Evolutionary conservation across 92 coral and sea anemone species (phyloP).

Genomic region (Palythoa grandiflora): DNA sequence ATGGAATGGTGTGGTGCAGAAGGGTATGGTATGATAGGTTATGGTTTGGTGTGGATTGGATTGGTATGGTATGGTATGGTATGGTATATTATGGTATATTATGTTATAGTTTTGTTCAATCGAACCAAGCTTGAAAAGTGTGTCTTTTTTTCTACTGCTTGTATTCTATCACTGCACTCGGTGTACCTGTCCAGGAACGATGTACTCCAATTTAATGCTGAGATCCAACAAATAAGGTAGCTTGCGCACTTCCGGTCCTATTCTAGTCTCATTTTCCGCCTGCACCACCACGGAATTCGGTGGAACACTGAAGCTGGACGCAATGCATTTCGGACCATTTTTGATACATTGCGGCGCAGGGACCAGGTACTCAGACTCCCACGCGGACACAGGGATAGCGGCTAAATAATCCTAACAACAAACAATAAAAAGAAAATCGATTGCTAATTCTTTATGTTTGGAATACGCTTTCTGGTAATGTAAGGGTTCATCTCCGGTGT

Average conservation of each 20-base stretch:
- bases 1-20: no score
- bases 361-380: constrained; percentile 72
- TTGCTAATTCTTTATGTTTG: no score
- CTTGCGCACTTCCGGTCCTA: constrained; percentile 65
- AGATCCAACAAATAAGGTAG: constrained; percentile 79
- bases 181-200: constrained; percentile 74
- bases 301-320: constrained; percentile 65
- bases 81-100: no score
- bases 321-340: constrained; percentile 72
- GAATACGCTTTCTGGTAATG: no score
- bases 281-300: constrained; percentile 68
- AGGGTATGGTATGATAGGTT: no score
- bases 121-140: not conserved
- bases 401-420: constrained; percentile 79
- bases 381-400: constrained; percentile 72
- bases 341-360: constrained; percentile 90
- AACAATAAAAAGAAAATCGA: no score
- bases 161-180: not conserved
- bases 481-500: no score
- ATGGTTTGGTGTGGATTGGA: no score
- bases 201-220: constrained; percentile 75
- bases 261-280: constrained; percentile 74
- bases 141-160: not conserved
- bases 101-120: not conserved
- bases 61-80: no score